Conservation (phyloP, 2,888 invertebrate species). For the Beris morrisii region DNA sequence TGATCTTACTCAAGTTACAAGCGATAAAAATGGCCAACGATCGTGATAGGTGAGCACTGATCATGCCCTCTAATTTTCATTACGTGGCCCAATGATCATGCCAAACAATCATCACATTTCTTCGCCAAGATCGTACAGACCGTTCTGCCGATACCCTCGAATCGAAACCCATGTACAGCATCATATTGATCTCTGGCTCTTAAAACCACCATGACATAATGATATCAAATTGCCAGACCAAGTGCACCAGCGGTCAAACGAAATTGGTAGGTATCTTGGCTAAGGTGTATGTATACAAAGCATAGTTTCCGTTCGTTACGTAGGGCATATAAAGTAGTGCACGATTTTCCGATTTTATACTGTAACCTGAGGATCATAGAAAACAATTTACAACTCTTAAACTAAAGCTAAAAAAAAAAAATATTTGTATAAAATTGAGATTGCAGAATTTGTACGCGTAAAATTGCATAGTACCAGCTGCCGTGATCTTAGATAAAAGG, state of each 20-base stretch:
- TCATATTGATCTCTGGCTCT: not conserved
- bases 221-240: constrained; percentile 8
- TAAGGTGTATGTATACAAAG: too few species aligned
- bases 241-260: not conserved
- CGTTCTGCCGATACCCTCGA: too few species aligned
- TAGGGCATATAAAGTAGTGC: constrained; percentile 1
- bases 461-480: constrained; percentile 3
- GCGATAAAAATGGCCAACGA: too few species aligned
- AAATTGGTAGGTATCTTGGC: too few species aligned
- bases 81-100: too few species aligned
- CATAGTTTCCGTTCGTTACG: too few species aligned
- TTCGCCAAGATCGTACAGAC: too few species aligned
- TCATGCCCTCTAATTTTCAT: too few species aligned
- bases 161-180: not conserved
- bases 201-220: constrained; percentile 8
- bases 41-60: too few species aligned
- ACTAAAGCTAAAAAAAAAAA: not conserved
- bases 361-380: constrained; percentile 1
- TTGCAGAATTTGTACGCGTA: constrained; percentile 15
- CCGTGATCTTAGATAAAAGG: too few species aligned
- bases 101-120: too few species aligned
- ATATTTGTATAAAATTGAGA: not conserved
- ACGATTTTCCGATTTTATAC: constrained; percentile 17
- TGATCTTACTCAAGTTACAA: too few species aligned
- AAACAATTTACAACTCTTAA: constrained; percentile 21